Conservation (phyloP, 2,888 invertebrate genomes). For the Synanthedon tipuliformis region DNA sequence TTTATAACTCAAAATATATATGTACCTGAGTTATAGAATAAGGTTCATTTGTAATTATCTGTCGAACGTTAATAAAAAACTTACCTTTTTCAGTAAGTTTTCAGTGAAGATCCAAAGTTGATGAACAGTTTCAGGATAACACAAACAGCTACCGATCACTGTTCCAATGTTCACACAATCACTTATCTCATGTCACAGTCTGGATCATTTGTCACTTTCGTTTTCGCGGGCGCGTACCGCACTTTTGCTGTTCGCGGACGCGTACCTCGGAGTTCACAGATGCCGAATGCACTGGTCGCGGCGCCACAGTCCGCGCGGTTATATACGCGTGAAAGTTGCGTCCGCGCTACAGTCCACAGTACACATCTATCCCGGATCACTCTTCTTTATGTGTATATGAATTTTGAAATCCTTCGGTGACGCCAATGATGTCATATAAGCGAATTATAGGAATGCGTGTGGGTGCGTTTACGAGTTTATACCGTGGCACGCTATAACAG, state of each 20-base stretch:
- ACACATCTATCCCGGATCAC: constrained; percentile 53
- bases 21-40: too few species aligned
- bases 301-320: constrained; percentile 39
- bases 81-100: constrained; percentile 58
- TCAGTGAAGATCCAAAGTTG: constrained; percentile 13
- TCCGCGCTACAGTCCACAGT: constrained; percentile 32
- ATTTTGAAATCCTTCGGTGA: constrained; percentile 58
- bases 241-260: constrained; percentile 14
- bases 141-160: constrained; percentile 60
- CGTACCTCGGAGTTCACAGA: constrained; percentile 32
- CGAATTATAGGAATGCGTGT: constrained; percentile 8
- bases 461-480: constrained; percentile 4
- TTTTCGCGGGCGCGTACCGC: constrained; percentile 29
- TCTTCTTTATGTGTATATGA: constrained; percentile 24
- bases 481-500: too few species aligned
- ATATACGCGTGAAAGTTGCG: constrained; percentile 66
- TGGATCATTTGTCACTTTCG: constrained; percentile 51
- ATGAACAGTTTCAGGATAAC: constrained; percentile 60
- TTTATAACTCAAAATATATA: too few species aligned
- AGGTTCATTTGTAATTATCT: too few species aligned
- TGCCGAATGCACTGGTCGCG: constrained; percentile 54
- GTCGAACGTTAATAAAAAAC: too few species aligned
- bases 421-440: constrained; percentile 30
- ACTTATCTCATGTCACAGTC: constrained; percentile 45
- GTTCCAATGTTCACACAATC: constrained; percentile 59